These are phyloP conservation scores for Sarcophaga carnaria DNA, from an alignment of 2,888 invertebrate species.

Conservation along the genomic window DNA sequence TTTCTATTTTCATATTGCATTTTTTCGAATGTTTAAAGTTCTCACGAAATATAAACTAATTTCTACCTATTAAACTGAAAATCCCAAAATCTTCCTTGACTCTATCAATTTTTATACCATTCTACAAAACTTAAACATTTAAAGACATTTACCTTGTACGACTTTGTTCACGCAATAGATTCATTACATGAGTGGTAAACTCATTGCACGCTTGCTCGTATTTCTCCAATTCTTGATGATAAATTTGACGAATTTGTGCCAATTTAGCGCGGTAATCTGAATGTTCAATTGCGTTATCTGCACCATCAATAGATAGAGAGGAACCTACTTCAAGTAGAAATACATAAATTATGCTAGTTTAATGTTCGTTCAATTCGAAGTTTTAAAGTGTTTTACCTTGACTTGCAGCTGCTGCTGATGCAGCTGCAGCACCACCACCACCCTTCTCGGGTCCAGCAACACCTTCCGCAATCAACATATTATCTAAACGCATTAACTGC, in stretches of 20 bases:
- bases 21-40: too few species aligned
- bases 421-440: slow-evolving; percentile 93
- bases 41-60: too few species aligned
- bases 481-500: slow-evolving; percentile 98
- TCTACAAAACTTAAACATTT: background rate
- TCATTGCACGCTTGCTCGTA: slow-evolving; percentile 99
- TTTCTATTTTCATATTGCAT: too few species aligned
- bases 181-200: slow-evolving; percentile 99
- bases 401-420: slow-evolving; percentile 94
- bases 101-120: too few species aligned
- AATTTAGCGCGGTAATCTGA: slow-evolving; percentile 99
- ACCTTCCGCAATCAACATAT: slow-evolving; percentile 99
- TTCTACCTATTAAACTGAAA: too few species aligned
- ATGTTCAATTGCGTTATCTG: slow-evolving; percentile 98
- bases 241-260: slow-evolving; percentile 98
- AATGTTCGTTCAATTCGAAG: background rate
- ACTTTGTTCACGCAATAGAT: slow-evolving; percentile 96
- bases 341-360: slow-evolving; percentile 13
- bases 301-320: slow-evolving; percentile 82
- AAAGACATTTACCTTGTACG: slow-evolving; percentile 85
- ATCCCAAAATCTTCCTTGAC: too few species aligned
- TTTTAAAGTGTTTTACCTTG: slow-evolving; percentile 82
- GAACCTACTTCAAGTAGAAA: slow-evolving; percentile 73
- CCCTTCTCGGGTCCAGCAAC: slow-evolving; percentile 98
- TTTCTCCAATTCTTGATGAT: slow-evolving; percentile 99